These are phyloP conservation scores for Cryptocheilus praepositus DNA, from an alignment of 2,888 invertebrate species.

Conservation along the genomic window DNA sequence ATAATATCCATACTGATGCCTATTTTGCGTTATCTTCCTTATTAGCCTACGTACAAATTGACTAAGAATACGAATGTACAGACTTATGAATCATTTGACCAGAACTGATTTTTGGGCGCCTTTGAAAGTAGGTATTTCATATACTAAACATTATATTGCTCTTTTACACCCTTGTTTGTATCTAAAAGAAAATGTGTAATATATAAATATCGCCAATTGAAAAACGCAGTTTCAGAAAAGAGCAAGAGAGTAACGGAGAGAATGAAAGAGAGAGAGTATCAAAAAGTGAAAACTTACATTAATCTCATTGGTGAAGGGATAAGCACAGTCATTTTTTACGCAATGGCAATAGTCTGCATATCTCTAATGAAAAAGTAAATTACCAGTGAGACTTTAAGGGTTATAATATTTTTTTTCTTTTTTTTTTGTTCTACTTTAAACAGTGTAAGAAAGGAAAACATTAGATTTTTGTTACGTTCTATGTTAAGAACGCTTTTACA, in stretches of 20 bases:
- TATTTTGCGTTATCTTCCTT: constrained; percentile 14
- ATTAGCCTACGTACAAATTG: too few relatives aligned
- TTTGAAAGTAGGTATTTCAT: too few relatives aligned
- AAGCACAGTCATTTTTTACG: too few relatives aligned
- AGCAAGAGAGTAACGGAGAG: background rate
- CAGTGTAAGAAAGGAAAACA: constrained; percentile 22
- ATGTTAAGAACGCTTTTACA: constrained; percentile 35
- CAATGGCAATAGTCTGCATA: background rate
- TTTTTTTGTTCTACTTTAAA: background rate
- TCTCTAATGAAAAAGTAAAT: constrained; percentile 7
- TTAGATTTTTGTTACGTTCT: constrained; percentile 14
- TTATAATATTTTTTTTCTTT: background rate
- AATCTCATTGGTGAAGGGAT: too few relatives aligned
- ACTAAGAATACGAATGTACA: too few relatives aligned
- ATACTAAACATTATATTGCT: too few relatives aligned
- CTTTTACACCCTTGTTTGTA: constrained; percentile 1
- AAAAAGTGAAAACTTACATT: too few relatives aligned
- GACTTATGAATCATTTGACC: too few relatives aligned
- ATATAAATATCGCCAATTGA: constrained; percentile 1
- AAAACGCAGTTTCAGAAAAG: background rate
- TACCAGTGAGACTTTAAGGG: constrained; percentile 1
- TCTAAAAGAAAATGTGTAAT: background rate
- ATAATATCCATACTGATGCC: constrained; percentile 26
- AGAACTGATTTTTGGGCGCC: too few relatives aligned
- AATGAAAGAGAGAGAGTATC: too few relatives aligned